These are phyloP conservation scores for Sesia bembeciformis DNA, from an alignment of 2,888 invertebrate genomes.

Conservation along the genomic window DNA sequence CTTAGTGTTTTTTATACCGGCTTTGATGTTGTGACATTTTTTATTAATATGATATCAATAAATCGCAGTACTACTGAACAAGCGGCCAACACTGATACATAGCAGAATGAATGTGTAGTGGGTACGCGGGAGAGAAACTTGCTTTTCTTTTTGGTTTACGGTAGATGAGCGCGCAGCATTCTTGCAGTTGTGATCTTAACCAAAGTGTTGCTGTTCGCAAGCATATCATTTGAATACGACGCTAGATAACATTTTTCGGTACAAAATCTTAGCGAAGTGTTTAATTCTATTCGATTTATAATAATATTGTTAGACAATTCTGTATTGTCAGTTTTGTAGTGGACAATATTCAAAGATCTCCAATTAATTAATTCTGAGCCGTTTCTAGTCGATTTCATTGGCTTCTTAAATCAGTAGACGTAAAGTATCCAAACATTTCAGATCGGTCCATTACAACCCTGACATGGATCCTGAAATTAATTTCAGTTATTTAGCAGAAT, in stretches of 20 bases:
- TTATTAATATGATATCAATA: conserved; percentile 60
- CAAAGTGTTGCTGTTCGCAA: conserved; percentile 70
- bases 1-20: conserved; percentile 76
- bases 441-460: conserved; percentile 37
- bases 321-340: conserved; percentile 48
- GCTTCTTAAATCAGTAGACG: conserved; percentile 13
- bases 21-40: conserved; percentile 75
- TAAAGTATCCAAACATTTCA: conserved; percentile 10
- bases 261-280: conserved; percentile 65
- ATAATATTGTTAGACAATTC: conserved; percentile 63
- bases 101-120: conserved; percentile 69
- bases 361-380: conserved; percentile 21
- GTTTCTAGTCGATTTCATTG: conserved; percentile 50
- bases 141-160: conserved; percentile 35
- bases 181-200: conserved; percentile 52
- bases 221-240: conserved; percentile 69
- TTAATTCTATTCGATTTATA: conserved; percentile 58
- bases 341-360: conserved; percentile 22
- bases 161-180: conserved; percentile 40
- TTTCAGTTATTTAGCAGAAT: conserved; percentile 73
- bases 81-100: conserved; percentile 60
- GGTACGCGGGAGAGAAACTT: conserved; percentile 32
- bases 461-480: conserved; percentile 46
- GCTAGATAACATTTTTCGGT: conserved; percentile 64
- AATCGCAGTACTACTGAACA: conserved; percentile 48